Conservation (phyloP, 1,140 invertebrate species). For the Spodoptera frugiperda region DNA sequence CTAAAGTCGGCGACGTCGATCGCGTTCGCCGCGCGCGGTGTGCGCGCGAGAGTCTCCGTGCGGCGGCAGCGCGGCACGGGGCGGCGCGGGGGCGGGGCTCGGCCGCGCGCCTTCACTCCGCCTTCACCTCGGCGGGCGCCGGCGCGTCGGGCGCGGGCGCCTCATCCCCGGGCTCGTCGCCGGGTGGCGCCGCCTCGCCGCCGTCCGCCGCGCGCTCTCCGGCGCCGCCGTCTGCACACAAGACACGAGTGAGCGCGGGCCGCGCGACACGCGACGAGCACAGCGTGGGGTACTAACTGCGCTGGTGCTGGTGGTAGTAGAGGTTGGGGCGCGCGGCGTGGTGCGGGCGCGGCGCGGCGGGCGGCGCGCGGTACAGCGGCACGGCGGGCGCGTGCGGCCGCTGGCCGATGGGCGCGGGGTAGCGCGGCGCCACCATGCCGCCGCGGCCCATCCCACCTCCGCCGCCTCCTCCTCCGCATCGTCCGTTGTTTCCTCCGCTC, state of each 20-base stretch:
- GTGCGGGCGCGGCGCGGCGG: constrained; percentile 66
- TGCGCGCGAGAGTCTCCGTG: constrained; percentile 43
- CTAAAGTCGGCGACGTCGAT: constrained; percentile 64
- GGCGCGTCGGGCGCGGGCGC: constrained; percentile 61
- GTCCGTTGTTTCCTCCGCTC: constrained; percentile 73
- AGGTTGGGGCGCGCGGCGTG: constrained; percentile 65
- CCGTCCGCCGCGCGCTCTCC: constrained; percentile 61
- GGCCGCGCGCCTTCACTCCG: constrained; percentile 64
- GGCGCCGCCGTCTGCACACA: constrained; percentile 63
- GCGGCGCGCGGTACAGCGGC: constrained; percentile 71
- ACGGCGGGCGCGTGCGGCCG: constrained; percentile 76
- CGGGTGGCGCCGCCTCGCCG: constrained; percentile 56
- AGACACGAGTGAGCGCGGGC: constrained; percentile 24
- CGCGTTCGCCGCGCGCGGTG: constrained; percentile 45
- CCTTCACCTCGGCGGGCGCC: constrained; percentile 64
- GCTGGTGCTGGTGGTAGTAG: constrained; percentile 75
- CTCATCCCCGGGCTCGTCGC: constrained; percentile 59
- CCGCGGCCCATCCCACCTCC: constrained; percentile 69
- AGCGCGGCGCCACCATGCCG: constrained; percentile 72
- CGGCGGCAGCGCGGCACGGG: constrained; percentile 8
- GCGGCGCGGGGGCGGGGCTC: constrained; percentile 47
- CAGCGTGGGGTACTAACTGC: constrained; percentile 67
- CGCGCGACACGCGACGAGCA: not conserved
- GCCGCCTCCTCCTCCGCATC: constrained; percentile 62
- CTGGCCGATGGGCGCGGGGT: constrained; percentile 83